Evolutionary conservation across 1,140 invertebrate genomes (phyloP).

Genomic region (Grapholita molesta): DNA sequence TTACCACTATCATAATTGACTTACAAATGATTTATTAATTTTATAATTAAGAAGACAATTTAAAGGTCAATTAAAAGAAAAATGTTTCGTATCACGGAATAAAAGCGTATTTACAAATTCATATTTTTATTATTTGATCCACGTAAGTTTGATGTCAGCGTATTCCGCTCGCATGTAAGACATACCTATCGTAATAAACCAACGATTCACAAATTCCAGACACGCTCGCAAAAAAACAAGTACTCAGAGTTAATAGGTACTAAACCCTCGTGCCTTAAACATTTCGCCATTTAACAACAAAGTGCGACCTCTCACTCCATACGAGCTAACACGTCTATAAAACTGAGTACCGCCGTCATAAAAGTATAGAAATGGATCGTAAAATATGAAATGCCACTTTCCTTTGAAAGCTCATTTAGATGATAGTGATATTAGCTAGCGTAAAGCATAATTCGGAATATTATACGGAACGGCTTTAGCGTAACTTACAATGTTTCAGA

Average conservation of each 20-base stretch:
- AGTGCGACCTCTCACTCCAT: not conserved
- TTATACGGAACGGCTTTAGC: not conserved
- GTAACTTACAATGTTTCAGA: not conserved
- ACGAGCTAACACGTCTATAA: not conserved
- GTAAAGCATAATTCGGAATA: conserved; percentile 13
- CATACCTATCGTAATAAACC: too few relatives aligned
- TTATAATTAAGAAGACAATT: too few relatives aligned
- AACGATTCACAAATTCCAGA: too few relatives aligned
- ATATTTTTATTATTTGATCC: too few relatives aligned
- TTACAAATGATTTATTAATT: too few relatives aligned
- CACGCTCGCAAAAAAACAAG: not conserved
- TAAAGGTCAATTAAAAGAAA: too few relatives aligned
- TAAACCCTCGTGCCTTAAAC: not conserved
- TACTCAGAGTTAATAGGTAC: not conserved
- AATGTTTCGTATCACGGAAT: too few relatives aligned
- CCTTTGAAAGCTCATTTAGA: conserved; percentile 17
- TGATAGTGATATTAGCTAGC: conserved; percentile 11
- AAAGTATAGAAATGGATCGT: conserved; percentile 8
- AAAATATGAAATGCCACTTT: conserved; percentile 16
- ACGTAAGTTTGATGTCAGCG: too few relatives aligned
- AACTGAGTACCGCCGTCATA: conserved; percentile 1
- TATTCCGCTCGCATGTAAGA: too few relatives aligned
- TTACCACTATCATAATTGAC: too few relatives aligned
- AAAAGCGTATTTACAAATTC: too few relatives aligned
- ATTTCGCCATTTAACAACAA: not conserved